Evolutionary conservation across 2,113 vertebrate species (phyloP), one percentile per base, ranked within the genome.

Genomic region (Cyphomyrus plagiostoma): DNA sequence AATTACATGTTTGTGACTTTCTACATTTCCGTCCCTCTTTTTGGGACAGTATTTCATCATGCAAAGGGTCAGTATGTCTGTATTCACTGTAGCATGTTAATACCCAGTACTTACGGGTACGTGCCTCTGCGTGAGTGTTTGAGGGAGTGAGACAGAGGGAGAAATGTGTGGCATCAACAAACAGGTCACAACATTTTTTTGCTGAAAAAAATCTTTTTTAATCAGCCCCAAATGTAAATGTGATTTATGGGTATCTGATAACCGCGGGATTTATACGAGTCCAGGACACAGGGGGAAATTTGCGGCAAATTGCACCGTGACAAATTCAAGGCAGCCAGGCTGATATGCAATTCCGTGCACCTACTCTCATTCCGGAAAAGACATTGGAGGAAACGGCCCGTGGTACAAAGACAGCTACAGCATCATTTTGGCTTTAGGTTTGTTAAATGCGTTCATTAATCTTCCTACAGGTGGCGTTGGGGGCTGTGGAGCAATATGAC

Each of bases 361-460:
- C 87, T 88, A 58, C 87, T 30, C 56, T 9, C 21, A 56, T 45
- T 62, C 35, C 58, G 2, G 87, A 88, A 74, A 48, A 88, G 35
- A 88, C 42, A 74, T 3, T 35, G 21, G 35, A 45, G 87, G 30
- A 88, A 88, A 88, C 58, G 87, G 46, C 21, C 87, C 56, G 21
- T 58, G 53, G n/a, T 62, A 48, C 30, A 35, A 74, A 84, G 89
- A 45, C 15, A 83, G 70, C 49, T 56, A 52, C 21, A 0, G 80
- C 52, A 52, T 62, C 35, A 85, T 89, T 89, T 84, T 62, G 52
- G 23, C 77, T 89, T 89, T 45, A n/a, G 50, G 89, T 84, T 89
- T 89, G 62, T 82, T 84, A 84, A 58, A 83, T 4, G 39, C 26
- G 50, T 82, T 83, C 80, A 89, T 89, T 58, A 89, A 84, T 89